Evolutionary conservation across 2,113 vertebrate species (phyloP), one percentile per base, ranked within the genome.

Genomic region (Oreochromis spilurus): DNA sequence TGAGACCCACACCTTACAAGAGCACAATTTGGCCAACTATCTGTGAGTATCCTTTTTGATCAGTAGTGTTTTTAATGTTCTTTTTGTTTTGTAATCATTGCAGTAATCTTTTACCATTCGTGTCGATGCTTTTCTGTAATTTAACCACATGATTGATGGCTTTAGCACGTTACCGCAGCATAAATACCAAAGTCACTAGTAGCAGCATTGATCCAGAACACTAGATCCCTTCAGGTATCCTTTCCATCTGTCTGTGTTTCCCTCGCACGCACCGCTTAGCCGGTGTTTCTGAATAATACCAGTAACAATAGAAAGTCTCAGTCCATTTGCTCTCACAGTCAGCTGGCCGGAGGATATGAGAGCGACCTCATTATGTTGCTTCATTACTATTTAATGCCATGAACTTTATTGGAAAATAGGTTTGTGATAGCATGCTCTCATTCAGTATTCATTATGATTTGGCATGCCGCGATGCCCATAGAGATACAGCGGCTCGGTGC

Each of bases 1-100:
- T 88, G 99, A 99, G 95, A 99, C 98, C 52, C 99, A 99, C 67
- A 99, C 99, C 6, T 95, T 99, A 94, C 98, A 99, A 96, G 99
- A 99, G 96, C 99, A 99, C 97, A 99, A 99, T 93, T 92, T 99
- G 92, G 99, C 99, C 90, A 99, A 99, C 96, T 99, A 99, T 90
- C 94, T 99, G 99, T 99, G 93, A 99, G 99, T 99, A 95, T 54
- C 72, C 10, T 77, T 50, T 10, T 50, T 52, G 72, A 52, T 77
- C 45, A 52, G 45, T 3, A 2, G 48, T 77, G 10, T 0, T 26
- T 70, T 9, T 58, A 29, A 58, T 58, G 54, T 0, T 36, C 10
- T 58, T 40, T 62, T 48, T 45, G 21, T 17, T 19, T 29, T 50
- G 38, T 26, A 4, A 43, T 81, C 34, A 29, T 34, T 26, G 13